Evolutionary conservation across 2,113 vertebrate genomes (phyloP), one percentile per base, ranked within the genome.

Genomic region (Callithrix jacchus): DNA sequence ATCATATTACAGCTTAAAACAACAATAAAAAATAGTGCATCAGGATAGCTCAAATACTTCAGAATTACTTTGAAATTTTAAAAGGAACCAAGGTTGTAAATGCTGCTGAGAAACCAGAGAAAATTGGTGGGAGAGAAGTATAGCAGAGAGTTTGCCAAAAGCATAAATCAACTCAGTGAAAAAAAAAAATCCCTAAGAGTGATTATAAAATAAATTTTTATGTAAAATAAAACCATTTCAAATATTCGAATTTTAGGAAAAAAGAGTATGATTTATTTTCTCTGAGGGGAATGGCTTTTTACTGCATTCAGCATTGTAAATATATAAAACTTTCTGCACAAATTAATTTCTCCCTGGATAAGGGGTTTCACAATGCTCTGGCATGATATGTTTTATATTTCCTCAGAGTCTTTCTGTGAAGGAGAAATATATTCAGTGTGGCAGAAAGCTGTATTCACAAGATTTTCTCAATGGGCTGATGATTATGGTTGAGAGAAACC

Each of bases 181-280:
- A 47, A 81, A 83, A 94, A 47, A 81, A 88, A 94, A 52, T 77
- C 58, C 83, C 58, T 83, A 73, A 37, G n/a, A 88, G 47, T 96
- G 81, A 88, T 91, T 93, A 86, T 35, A 73, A 91, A 82, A 77
- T 94, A 27, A 58, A 81, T 70, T 86, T 93, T 73, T 58, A 73
- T 92, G 52, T 93, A 86, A 96, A 86, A 64, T 81, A 93, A 74
- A 86, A 66, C 17, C 8, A 82, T 17, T 81, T 86, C 52, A 86
- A 49, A 35, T 20, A 37, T 35, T 87, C 52, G 74, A 49, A 87
- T 58, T 74, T 54, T 85, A 83, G 45, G 61, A 84, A 76, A 76
- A 52, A 82, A 76, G 47, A 70, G n/a, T 86, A 18, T 87, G 56
- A 90, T 71, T 45, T 70, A 93, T 92, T 76, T 74, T 68, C 58